A percentile compares a stretch with the other conserved stretches of the same genome.
These are phyloP conservation scores for Coptodon bakossiorum DNA, from an alignment of 2,113 vertebrate genomes.

Conservation along the genomic window DNA sequence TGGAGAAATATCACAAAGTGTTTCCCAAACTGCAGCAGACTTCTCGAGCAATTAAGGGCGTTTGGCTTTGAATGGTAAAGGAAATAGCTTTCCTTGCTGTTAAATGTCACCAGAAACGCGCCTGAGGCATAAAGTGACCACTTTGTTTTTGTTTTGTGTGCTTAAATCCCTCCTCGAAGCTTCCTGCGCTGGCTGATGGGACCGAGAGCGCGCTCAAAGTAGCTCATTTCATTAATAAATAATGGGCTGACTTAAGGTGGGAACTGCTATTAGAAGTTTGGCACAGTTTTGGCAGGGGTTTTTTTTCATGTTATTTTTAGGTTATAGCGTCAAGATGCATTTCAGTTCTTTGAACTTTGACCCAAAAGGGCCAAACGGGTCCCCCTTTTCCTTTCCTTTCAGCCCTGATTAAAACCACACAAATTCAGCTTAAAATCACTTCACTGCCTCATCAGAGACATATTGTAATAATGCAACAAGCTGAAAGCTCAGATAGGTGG, in stretches of 20 bases:
- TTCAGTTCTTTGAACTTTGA: neutral
- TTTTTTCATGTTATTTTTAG: neutral
- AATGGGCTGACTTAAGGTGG: neutral
- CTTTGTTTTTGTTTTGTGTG: conserved; percentile 68
- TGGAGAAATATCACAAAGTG: conserved; percentile 77
- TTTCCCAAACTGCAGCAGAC: conserved; percentile 78
- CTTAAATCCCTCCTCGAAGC: conserved; percentile 33
- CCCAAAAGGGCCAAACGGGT: neutral
- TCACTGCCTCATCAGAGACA: neutral
- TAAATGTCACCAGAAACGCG: conserved; percentile 80
- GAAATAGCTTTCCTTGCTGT: conserved; percentile 86
- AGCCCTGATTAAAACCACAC: neutral
- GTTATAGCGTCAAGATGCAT: neutral
- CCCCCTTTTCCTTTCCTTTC: neutral
- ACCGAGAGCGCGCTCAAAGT: neutral
- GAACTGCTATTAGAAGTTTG: neutral
- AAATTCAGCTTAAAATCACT: neutral
- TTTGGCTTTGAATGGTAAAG: conserved; percentile 78
- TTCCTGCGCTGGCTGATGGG: neutral
- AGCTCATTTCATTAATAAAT: neutral
- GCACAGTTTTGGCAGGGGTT: accelerated
- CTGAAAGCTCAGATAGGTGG: neutral
- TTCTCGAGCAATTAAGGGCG: conserved; percentile 82
- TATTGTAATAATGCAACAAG: neutral
- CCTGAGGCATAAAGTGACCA: conserved; percentile 71